These are phyloP conservation scores for Zenarchopterus dispar DNA, from an alignment of 2,797 vertebrate species.

Conservation along the genomic window DNA sequence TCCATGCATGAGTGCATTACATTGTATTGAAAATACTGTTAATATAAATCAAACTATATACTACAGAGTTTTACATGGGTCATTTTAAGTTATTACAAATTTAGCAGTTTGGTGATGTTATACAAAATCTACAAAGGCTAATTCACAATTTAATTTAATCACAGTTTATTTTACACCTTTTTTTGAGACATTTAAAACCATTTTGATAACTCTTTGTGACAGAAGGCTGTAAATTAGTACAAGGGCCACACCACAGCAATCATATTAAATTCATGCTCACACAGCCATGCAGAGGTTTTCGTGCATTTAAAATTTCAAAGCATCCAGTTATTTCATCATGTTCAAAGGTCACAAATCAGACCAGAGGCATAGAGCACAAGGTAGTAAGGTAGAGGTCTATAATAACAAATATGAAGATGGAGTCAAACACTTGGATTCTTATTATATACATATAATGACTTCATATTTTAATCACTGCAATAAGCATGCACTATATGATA, in stretches of 20 bases:
- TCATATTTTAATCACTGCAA: too few species aligned
- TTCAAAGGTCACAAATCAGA: slow-evolving; percentile 12
- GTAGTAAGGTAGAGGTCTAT: slow-evolving; percentile 26
- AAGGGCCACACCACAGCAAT: too few species aligned
- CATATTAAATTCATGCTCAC: too few species aligned
- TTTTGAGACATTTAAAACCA: slow-evolving; percentile 3
- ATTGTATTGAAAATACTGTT: background rate
- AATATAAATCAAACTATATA: background rate
- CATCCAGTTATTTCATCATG: slow-evolving; percentile 5
- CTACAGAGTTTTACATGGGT: background rate
- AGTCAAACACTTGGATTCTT: background rate
- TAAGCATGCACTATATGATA: too few species aligned
- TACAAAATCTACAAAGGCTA: background rate
- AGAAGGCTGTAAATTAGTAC: too few species aligned
- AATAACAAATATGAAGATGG: slow-evolving; percentile 5
- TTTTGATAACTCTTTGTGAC: too few species aligned
- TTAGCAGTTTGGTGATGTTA: background rate
- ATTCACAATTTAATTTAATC: background rate
- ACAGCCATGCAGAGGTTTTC: too few species aligned
- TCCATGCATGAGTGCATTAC: background rate
- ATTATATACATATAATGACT: too few species aligned
- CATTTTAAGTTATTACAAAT: slow-evolving; percentile 6
- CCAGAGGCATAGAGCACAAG: background rate
- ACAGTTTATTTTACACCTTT: background rate
- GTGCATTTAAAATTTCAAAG: background rate